Base-by-base conservation (phyloP, 2,797 vertebrate genomes). In the Garrulus glandarius region DNA sequence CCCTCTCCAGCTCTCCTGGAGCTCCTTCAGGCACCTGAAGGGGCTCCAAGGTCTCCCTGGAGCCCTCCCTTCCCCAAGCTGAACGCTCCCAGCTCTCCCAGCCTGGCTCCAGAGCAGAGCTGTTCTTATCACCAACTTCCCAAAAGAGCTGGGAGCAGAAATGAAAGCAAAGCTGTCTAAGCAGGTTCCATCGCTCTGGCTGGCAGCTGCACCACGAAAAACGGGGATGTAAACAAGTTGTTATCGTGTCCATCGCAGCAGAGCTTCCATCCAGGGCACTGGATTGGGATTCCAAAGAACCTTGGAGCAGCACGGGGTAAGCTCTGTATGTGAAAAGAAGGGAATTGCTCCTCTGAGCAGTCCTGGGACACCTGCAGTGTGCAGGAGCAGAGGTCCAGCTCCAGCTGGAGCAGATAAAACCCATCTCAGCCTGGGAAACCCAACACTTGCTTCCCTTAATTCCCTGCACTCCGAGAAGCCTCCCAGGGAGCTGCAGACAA, bases 261-360 rank as follows among this genome's bases (percentile, higher is more conserved):
- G 2, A 3, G 72, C 47, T 30, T 36, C 68, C 72, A 55, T 8
- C 21, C 27, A 61, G 78, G 36, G 36, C 44, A 27, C 68, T 41
- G 5, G 0, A 6, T 0, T 27, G 6, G 0, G 30, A 68, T 36
- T 3, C 49, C 10, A 17, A 47, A 74, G 76, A 63, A 10, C 36
- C 4, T 1, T 8, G 27, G 1, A 30, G 67, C 4, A 9, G 39
- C 29, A n/a, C 0, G 1, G 47, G 34, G 10, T 63, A 30, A 7
- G 30, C 7, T 43, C 43, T 26, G 24, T 1, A 8, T 0, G 1
- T 3, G 14, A 34, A 30, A 47, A 69, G 56, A n/a, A 70, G 37
- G 60, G 30, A 67, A 92, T 46, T 69, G 43, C 59, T 89, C 21
- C 60, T 44, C 59, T 26, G 36, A 56, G 70, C 11, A 3, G 12